Conservation (phyloP, 2,113 vertebrate genomes). For the Triplophysa dalaica region DNA sequence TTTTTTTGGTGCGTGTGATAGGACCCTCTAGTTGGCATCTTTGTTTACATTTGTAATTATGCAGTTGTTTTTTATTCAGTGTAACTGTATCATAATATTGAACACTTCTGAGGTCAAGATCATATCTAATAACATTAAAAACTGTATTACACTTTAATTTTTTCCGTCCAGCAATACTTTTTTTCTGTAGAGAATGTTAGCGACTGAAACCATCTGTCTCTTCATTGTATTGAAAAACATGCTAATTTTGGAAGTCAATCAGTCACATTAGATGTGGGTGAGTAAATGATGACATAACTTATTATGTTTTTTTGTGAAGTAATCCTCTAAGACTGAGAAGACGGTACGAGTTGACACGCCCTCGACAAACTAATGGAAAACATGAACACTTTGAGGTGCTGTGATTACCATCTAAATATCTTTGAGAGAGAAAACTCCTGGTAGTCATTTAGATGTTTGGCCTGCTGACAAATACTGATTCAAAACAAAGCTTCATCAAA, state of each 20-base stretch:
- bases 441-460: constrained; percentile 46
- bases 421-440: constrained; percentile 51
- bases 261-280: neutral
- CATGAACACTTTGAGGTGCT: constrained; percentile 48
- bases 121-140: neutral
- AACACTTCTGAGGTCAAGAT: neutral
- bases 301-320: neutral
- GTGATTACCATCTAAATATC: constrained; percentile 56
- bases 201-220: too few species aligned
- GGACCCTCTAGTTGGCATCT: constrained; percentile 45
- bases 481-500: constrained; percentile 33
- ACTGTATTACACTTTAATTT: neutral
- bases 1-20: constrained; percentile 32
- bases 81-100: neutral
- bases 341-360: neutral
- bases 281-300: neutral
- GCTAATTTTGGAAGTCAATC: too few species aligned
- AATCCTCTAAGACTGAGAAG: neutral
- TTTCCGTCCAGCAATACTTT: too few species aligned
- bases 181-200: too few species aligned
- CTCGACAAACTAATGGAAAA: constrained; percentile 47
- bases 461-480: constrained; percentile 30
- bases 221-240: too few species aligned
- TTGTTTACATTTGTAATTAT: constrained; percentile 28
- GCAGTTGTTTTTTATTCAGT: constrained; percentile 1